phyloP scores from a whole-genome alignment of 37 sponge, comb jelly and placozoan species.

The Agelas oroides region DNA sequence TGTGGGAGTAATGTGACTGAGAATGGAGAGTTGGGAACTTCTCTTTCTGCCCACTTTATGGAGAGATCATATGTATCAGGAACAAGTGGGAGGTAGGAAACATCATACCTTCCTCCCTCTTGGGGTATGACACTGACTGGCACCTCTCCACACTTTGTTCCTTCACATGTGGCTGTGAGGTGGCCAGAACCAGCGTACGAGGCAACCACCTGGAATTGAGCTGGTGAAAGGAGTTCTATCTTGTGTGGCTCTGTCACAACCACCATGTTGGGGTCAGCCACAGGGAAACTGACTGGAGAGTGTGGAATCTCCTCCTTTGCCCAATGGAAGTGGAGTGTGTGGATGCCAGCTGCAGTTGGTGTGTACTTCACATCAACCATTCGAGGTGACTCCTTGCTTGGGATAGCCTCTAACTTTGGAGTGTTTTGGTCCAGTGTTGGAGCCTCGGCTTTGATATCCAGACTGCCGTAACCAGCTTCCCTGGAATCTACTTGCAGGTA shows the following conservation, averaged over 20 bases:
- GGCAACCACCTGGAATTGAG: constrained; percentile 46
- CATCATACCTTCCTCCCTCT: constrained; percentile 7
- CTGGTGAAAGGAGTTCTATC: constrained; percentile 16
- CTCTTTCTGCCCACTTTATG: constrained; percentile 33
- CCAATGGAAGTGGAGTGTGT: constrained; percentile 58
- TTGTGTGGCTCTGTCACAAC: constrained; percentile 48
- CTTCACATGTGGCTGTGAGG: constrained; percentile 51
- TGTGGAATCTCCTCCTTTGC: constrained; percentile 46
- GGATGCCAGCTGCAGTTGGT: constrained; percentile 46
- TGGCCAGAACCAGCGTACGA: constrained; percentile 69
- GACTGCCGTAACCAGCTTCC: constrained; percentile 44
- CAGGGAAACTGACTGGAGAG: constrained; percentile 49
- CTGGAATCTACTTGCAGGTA: constrained; percentile 13
- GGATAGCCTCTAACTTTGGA: neutral
- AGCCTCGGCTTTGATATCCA: constrained; percentile 21
- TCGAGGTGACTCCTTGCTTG: neutral
- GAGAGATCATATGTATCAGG: constrained; percentile 33
- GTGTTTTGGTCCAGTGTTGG: constrained; percentile 8
- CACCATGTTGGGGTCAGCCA: neutral
- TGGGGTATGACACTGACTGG: constrained; percentile 49
- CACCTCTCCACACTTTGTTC: constrained; percentile 61
- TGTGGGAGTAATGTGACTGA: constrained; percentile 13
- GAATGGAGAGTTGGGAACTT: constrained; percentile 73
- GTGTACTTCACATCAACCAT: constrained; percentile 11
- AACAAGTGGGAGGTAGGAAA: constrained; percentile 25